Evolutionary conservation across 2,113 vertebrate genomes (phyloP).

Genomic region (Triplophysa tibetana): DNA sequence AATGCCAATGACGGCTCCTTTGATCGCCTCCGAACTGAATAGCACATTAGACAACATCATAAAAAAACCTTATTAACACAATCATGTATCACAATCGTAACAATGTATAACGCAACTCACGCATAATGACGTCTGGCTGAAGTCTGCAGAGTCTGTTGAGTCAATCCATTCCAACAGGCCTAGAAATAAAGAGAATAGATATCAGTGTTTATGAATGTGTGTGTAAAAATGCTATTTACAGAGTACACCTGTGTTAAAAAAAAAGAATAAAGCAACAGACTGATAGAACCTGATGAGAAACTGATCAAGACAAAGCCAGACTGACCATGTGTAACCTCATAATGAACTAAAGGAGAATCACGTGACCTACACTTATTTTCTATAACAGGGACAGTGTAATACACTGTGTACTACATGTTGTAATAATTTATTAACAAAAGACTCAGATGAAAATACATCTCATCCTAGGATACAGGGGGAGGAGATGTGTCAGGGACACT

Average conservation of each 20-base stretch:
- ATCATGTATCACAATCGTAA: background rate
- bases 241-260: too few species aligned
- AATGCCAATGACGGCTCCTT: slow-evolving; percentile 93
- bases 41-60: background rate
- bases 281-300: too few species aligned
- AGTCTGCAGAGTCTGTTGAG: slow-evolving; percentile 76
- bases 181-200: slow-evolving; percentile 57
- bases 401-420: background rate
- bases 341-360: background rate
- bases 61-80: background rate
- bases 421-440: background rate
- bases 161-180: slow-evolving; percentile 84
- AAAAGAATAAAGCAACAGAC: too few species aligned
- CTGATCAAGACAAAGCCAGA: too few species aligned
- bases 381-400: background rate
- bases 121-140: slow-evolving; percentile 84
- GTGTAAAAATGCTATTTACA: too few species aligned
- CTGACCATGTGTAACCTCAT: background rate
- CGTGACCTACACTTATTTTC: background rate
- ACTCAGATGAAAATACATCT: background rate
- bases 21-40: slow-evolving; percentile 93
- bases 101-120: slow-evolving; percentile 73
- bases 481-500: slow-evolving; percentile 15
- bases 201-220: background rate
- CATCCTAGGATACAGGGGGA: too few species aligned